A percentile compares a stretch with the other conserved stretches of the same genome.
Conservation (phyloP, 1,140 invertebrate species). For the Cherax destructor region DNA sequence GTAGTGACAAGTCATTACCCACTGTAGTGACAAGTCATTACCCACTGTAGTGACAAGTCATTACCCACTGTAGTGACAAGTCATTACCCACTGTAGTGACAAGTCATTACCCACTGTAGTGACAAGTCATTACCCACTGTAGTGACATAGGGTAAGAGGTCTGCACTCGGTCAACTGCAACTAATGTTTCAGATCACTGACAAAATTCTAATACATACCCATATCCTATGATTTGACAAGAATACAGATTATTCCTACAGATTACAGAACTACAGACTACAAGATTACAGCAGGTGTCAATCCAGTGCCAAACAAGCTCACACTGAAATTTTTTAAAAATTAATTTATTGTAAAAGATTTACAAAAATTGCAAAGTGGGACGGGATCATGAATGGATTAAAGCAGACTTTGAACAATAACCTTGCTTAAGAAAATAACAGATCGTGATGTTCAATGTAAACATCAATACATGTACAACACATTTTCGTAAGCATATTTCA, state of each 20-base stretch:
- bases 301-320: not conserved
- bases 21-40: too few relatives aligned
- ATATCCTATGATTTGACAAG: not conserved
- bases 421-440: not conserved
- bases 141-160: not conserved
- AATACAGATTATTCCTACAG: too few relatives aligned
- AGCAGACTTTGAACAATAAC: not conserved
- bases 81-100: not conserved
- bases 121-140: not conserved
- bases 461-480: not conserved
- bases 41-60: too few relatives aligned
- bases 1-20: not conserved
- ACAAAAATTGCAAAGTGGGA: not conserved
- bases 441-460: not conserved
- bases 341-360: not conserved
- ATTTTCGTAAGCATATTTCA: not conserved
- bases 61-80: not conserved
- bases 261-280: too few relatives aligned
- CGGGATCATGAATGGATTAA: slow-evolving; percentile 10
- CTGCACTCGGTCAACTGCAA: not conserved
- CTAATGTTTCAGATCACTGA: not conserved
- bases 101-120: not conserved
- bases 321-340: not conserved
- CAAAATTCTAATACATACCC: slow-evolving; percentile 1
- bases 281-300: not conserved